Conservation (phyloP, 2,797 vertebrate genomes). For the Chiroxiphia lanceolata region DNA sequence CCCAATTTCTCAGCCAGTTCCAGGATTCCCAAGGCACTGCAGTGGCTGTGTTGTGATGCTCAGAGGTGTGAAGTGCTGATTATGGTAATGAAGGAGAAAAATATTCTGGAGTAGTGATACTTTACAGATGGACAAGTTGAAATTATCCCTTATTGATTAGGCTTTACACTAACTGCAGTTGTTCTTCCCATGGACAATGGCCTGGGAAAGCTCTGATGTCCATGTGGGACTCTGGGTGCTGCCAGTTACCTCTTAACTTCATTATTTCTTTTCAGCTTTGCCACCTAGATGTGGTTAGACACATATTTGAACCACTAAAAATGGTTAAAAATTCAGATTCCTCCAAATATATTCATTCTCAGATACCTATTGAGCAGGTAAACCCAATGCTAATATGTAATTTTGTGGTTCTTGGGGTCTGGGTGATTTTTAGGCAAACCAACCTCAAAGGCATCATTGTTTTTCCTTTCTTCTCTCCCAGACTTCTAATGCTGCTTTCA, state of each 20-base stretch:
- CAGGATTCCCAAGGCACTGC: neutral
- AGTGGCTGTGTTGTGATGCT: neutral
- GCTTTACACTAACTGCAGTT: neutral
- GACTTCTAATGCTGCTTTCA: constrained; percentile 47
- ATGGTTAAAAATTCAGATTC: neutral
- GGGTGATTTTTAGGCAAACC: constrained; percentile 14
- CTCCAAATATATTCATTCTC: neutral
- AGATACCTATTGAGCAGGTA: neutral
- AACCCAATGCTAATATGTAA: neutral
- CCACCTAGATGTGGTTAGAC: neutral
- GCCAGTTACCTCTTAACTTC: neutral
- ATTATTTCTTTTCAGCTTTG: neutral
- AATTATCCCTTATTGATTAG: neutral
- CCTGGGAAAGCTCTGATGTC: neutral
- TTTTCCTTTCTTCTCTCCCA: constrained; percentile 44
- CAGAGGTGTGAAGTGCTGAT: neutral
- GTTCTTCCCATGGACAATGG: neutral
- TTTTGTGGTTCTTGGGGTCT: neutral
- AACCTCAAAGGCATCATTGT: neutral
- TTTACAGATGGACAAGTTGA: neutral
- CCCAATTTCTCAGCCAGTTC: neutral
- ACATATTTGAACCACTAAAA: neutral
- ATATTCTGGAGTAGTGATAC: neutral
- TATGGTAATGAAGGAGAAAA: neutral
- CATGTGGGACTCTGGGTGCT: neutral